Evolutionary conservation across 2,797 vertebrate species (phyloP), one percentile per base, ranked within the genome.

Genomic region (Bryconaethiops microstoma): DNA sequence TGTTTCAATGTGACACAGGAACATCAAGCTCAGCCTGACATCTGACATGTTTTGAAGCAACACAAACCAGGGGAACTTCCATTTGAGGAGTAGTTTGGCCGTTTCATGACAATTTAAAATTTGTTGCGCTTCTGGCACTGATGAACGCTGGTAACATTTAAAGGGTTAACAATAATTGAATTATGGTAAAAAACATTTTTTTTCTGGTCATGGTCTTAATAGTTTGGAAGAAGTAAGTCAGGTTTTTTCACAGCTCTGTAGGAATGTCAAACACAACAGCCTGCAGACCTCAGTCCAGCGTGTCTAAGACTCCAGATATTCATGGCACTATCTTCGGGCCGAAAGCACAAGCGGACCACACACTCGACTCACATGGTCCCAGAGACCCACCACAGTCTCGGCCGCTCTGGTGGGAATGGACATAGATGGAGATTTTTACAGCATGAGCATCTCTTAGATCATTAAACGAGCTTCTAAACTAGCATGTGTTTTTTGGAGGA

Each of bases 311-410:
- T 75, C 69, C 69, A 74, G 74, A 64, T 54, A 80, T 77, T 65
- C 74, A 80, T 65, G 63, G 40, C 70, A 74, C 9, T 59, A 77
- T 67, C 55, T 67, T 76, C 23, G 60, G 63, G 55, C 73, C 59
- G 39, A 39, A 62, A 54, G 14, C 45, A 42, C 54, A 65, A 64
- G 25, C 17, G 23, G 78, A 80, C 80, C 84, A 80, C 69, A 77
- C 80, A 83, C 21, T 74, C 0, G 48, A 64, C 76, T 54, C 78
- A 57, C 5, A 68, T 85, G 88, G 78, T 82, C 57, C 71, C 50
- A 21, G 17, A 48, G 79, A 79, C 82, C 77, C 78, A 79, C 81
- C 60, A 48, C 76, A 77, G 64, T 76, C 48, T 42, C 35, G 54
- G 6, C 40, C 17, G 19, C 29, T 35, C 25, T 29, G 10, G 64